Conservation (phyloP, 2,797 vertebrate genomes). For the Merluccius polli region DNA sequence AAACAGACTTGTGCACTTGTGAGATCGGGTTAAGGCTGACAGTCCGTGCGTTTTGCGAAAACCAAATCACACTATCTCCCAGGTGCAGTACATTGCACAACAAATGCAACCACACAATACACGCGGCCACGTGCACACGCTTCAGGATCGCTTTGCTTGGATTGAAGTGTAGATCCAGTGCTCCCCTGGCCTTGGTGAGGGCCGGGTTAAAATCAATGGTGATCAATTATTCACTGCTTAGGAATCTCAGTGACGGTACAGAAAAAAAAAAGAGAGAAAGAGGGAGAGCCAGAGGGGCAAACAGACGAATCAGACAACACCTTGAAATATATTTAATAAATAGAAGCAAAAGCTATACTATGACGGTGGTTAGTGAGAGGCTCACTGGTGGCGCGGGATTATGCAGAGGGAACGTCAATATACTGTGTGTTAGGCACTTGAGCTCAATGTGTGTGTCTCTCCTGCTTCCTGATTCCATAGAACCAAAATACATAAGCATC, state of each 20-base stretch:
- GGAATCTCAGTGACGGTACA: conserved; percentile 69
- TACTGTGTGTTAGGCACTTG: conserved; percentile 19
- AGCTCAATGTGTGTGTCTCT: conserved; percentile 5
- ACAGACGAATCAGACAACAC: conserved; percentile 40
- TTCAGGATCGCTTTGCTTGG: not conserved
- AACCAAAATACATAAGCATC: not conserved
- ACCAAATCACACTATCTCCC: not conserved
- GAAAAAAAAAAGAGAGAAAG: conserved; percentile 32
- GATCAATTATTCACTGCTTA: conserved; percentile 91
- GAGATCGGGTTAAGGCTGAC: too few relatives aligned
- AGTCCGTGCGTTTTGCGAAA: too few relatives aligned
- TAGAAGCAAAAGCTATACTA: conserved; percentile 2
- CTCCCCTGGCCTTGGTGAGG: conserved; percentile 81
- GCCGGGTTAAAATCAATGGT: conserved; percentile 90
- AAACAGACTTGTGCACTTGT: not conserved
- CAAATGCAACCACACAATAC: conserved; percentile 9
- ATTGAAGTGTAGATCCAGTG: conserved; percentile 50
- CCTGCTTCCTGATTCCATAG: not conserved
- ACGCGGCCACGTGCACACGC: not conserved
- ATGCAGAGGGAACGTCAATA: conserved; percentile 20
- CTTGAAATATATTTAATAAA: conserved; percentile 13
- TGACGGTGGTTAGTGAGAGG: not conserved
- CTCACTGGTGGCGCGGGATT: not conserved
- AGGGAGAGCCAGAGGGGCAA: conserved; percentile 35
- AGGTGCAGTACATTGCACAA: not conserved